These are phyloP conservation scores for Spilosoma lubricipeda DNA, from an alignment of 2,888 invertebrate genomes.

Conservation along the genomic window DNA sequence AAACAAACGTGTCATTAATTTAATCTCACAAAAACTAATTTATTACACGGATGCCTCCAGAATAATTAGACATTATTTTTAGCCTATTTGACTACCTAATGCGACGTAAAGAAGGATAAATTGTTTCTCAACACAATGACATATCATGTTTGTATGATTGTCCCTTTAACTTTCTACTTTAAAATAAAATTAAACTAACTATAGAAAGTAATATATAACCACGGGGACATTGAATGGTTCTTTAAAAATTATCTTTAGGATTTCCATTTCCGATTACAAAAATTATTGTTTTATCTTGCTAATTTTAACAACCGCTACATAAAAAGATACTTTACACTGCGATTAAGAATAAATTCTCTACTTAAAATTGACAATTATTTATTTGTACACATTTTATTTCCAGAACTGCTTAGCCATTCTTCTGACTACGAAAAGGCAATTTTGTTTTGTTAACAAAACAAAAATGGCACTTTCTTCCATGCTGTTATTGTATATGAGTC, in stretches of 20 bases:
- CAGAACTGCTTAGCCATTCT: background rate
- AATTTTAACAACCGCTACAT: too few relatives aligned
- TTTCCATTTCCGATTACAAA: too few relatives aligned
- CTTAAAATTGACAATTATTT: background rate
- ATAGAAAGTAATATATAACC: too few relatives aligned
- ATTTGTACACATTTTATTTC: background rate
- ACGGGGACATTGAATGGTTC: too few relatives aligned
- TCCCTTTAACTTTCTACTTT: too few relatives aligned
- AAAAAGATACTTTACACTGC: background rate
- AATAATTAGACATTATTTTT: background rate
- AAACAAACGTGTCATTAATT: background rate
- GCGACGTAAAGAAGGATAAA: background rate
- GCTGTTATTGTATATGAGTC: too few relatives aligned
- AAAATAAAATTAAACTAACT: too few relatives aligned
- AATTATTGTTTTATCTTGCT: too few relatives aligned
- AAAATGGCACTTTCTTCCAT: too few relatives aligned
- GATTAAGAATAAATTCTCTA: background rate
- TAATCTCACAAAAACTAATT: background rate
- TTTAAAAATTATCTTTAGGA: too few relatives aligned
- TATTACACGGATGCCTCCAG: background rate
- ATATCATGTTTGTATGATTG: background rate
- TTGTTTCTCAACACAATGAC: background rate
- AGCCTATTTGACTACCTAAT: background rate
- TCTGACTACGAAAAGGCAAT: background rate
- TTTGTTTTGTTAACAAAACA: too few relatives aligned